Base-by-base conservation (phyloP, 2,113 vertebrate genomes). In the Pholis gunnellus region DNA sequence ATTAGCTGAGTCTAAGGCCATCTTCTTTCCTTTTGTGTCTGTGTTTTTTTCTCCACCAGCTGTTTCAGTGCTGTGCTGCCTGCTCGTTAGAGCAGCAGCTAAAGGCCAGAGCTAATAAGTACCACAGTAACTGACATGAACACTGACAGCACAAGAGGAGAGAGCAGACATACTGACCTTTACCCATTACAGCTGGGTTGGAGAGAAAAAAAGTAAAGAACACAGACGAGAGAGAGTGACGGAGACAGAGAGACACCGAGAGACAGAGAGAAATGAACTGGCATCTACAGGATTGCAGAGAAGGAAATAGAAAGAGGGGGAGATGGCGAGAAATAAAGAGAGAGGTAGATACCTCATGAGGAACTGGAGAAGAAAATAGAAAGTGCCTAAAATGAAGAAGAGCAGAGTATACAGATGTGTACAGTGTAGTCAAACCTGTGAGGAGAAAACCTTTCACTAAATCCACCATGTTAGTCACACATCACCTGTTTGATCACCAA, bases 21-120 rank as follows among this genome's bases (percentile, higher is more conserved):
- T 74, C 54, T 18, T 78, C 60, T 75, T 69, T 48, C 38, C 40
- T 74, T 60, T 74, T 10, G 2, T 18, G 60, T 64, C 8, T 13
- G 42, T 38, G 2, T 22, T 36, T 48, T 31, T 50, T 18, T 57
- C 52, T 59, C 48, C 56, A 25, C 59, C 77, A 72, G 72, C 68
- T 65, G 80, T 80, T 80, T 75, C 20, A n/a, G 56, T 36, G 68
- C 63, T 56, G 66, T 56, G 71, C 67, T 75, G 82, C 11, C 27
- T 40, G 80, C 86, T 89, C 56, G 25, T 89, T 90, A 90, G 72
- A 50, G 59, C 70, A 75, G 76, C 82, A 69, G 74, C 68, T 88
- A 87, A 91, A 93, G 93, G 90, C 86, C 90, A 91, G 38, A 31
- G 69, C 82, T 87, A 81, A 90, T 91, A 90, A 87, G 88, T 72